Evolutionary conservation across 2,888 invertebrate genomes (phyloP).

Genomic region (Cryptophagus acutangulus): DNA sequence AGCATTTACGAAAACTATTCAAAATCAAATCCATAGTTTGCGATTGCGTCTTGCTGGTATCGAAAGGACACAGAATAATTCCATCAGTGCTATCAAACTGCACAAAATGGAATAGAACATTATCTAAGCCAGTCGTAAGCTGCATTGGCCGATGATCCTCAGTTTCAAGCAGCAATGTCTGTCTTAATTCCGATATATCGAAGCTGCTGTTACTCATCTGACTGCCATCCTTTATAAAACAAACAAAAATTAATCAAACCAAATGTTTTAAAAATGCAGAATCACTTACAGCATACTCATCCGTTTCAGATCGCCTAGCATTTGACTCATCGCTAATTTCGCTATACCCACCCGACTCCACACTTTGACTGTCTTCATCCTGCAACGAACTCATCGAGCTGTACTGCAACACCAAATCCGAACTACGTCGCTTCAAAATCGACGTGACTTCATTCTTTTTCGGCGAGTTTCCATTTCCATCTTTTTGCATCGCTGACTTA

Average conservation of each 20-base stretch:
- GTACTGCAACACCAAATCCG: conserved; percentile 48
- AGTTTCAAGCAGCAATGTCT: conserved; percentile 66
- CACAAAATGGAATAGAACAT: conserved; percentile 71
- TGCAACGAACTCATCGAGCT: conserved; percentile 44
- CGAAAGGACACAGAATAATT: conserved; percentile 60
- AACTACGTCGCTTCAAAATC: conserved; percentile 55
- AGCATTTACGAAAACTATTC: conserved; percentile 65
- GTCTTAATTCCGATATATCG: conserved; percentile 66
- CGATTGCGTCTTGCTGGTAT: conserved; percentile 35
- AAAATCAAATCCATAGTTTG: conserved; percentile 52
- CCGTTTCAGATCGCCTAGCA: conserved; percentile 74
- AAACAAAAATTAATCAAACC: conserved; percentile 8
- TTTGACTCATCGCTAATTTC: conserved; percentile 68
- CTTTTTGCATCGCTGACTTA: background rate
- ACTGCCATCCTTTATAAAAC: conserved; percentile 58
- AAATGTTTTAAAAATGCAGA: conserved; percentile 7
- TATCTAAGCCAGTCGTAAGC: conserved; percentile 66
- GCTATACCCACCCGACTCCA: conserved; percentile 64
- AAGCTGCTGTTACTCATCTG: conserved; percentile 59
- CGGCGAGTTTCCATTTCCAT: conserved; percentile 14
- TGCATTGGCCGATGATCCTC: conserved; percentile 56
- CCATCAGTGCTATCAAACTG: conserved; percentile 69
- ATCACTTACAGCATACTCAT: conserved; percentile 56
- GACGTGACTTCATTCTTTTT: conserved; percentile 47
- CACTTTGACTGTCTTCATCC: conserved; percentile 56